These are phyloP conservation scores for Ectemnius continuus DNA, from an alignment of 2,888 invertebrate genomes.

Conservation along the genomic window DNA sequence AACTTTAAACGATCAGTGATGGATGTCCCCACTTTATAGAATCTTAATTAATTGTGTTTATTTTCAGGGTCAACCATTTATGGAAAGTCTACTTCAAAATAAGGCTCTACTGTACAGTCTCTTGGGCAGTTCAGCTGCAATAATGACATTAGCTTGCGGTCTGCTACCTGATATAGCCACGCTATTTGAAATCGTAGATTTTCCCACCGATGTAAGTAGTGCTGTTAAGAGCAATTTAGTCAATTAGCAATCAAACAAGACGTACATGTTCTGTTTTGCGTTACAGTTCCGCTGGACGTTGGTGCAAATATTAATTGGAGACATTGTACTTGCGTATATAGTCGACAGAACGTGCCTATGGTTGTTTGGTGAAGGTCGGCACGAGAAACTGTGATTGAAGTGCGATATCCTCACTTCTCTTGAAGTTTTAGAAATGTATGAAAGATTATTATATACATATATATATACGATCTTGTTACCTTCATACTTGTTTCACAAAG, in stretches of 20 bases:
- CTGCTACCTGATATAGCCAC: conserved; percentile 90
- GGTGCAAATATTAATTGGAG: conserved; percentile 89
- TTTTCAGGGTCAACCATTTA: conserved; percentile 96
- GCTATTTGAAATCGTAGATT: conserved; percentile 97
- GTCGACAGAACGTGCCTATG: conserved; percentile 92
- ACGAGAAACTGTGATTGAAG: conserved; percentile 72
- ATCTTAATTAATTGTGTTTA: conserved; percentile 40
- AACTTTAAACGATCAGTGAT: neutral
- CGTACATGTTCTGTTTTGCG: conserved; percentile 22
- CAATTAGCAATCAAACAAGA: too few relatives aligned
- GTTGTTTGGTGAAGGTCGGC: conserved; percentile 90
- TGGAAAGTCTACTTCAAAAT: conserved; percentile 97
- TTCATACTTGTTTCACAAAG: conserved; percentile 48
- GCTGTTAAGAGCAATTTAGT: too few relatives aligned
- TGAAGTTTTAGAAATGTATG: conserved; percentile 26
- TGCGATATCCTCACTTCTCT: conserved; percentile 11
- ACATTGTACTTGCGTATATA: conserved; percentile 91
- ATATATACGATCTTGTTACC: conserved; percentile 35
- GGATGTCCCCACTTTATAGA: conserved; percentile 4
- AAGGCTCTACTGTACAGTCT: conserved; percentile 95
- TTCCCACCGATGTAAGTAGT: conserved; percentile 90
- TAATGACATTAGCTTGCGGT: conserved; percentile 91
- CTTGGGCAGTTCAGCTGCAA: conserved; percentile 88
- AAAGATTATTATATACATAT: conserved; percentile 18
- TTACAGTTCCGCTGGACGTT: conserved; percentile 93